A percentile compares a stretch with the other conserved stretches of the same genome.
These are phyloP conservation scores for Trematomus loennbergii DNA, from an alignment of 2,113 vertebrate genomes.

Conservation along the genomic window DNA sequence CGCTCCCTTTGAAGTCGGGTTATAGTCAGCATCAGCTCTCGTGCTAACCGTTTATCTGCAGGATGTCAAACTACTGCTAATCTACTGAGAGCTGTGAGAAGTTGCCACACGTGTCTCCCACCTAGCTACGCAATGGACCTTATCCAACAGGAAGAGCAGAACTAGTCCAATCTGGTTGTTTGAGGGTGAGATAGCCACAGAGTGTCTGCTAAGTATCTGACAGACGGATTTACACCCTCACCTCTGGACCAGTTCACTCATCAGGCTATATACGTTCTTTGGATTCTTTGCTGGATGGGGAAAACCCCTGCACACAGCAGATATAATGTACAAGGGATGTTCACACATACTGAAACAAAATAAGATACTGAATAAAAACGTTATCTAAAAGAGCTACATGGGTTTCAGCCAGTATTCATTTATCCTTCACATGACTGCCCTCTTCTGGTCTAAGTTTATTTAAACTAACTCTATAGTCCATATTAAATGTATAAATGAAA, in stretches of 20 bases:
- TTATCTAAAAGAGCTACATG: conserved; percentile 1
- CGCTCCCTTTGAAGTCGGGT: conserved; percentile 69
- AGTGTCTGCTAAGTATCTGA: conserved; percentile 47
- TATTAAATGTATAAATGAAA: background rate
- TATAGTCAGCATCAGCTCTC: conserved; percentile 4
- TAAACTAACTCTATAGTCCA: background rate
- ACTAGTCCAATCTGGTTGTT: conserved; percentile 32
- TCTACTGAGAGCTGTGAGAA: conserved; percentile 29
- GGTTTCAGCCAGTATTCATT: conserved; percentile 21
- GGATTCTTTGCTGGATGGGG: conserved; percentile 50
- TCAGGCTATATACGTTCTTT: conserved; percentile 44
- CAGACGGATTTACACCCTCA: conserved; percentile 55
- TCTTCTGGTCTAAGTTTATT: conserved; percentile 58
- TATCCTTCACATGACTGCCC: conserved; percentile 70
- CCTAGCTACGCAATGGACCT: background rate
- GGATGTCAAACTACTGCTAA: conserved; percentile 31
- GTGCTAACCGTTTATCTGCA: conserved; percentile 18
- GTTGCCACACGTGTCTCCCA: conserved; percentile 30
- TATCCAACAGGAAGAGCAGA: conserved; percentile 29
- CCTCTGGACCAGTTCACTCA: conserved; percentile 59
- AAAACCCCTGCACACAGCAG: conserved; percentile 2
- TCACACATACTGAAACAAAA: conserved; percentile 11
- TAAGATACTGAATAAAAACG: background rate
- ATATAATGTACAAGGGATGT: background rate
- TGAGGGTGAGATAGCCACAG: conserved; percentile 18